Evolutionary conservation across 1,140 invertebrate genomes (phyloP).

Genomic region (Leptestheria dahalacensis): DNA sequence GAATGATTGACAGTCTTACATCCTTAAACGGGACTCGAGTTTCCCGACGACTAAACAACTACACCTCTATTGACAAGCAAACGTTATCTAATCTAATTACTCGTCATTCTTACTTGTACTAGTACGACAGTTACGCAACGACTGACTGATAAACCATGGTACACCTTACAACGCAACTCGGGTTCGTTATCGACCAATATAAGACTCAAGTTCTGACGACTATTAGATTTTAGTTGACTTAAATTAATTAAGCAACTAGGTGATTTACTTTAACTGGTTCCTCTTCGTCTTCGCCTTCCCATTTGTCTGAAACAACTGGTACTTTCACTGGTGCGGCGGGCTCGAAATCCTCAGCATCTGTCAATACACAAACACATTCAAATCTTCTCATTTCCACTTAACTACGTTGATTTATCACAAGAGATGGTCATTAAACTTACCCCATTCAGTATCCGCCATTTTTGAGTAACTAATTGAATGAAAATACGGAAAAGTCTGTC

Average conservation of each 20-base stretch:
- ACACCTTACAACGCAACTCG: too few relatives aligned
- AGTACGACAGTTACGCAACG: background rate
- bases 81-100: background rate
- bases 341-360: constrained; percentile 14
- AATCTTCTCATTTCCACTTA: background rate
- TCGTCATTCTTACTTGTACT: background rate
- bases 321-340: constrained; percentile 7
- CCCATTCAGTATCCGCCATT: constrained; percentile 13
- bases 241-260: background rate
- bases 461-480: too few relatives aligned
- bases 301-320: constrained; percentile 11
- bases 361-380: background rate
- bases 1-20: too few relatives aligned
- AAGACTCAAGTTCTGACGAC: background rate
- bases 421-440: too few relatives aligned
- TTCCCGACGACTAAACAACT: too few relatives aligned
- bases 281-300: constrained; percentile 15
- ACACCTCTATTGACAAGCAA: background rate
- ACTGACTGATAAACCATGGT: too few relatives aligned
- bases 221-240: background rate
- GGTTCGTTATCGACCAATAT: too few relatives aligned
- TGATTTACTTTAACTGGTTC: constrained; percentile 13
- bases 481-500: too few relatives aligned
- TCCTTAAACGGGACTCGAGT: too few relatives aligned
- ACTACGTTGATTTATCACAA: too few relatives aligned